Percentiles rank a stretch among this genome's conserved stretches.
Evolutionary conservation across 2,113 vertebrate species (phyloP).

Genomic region (Bubo bubo): DNA sequence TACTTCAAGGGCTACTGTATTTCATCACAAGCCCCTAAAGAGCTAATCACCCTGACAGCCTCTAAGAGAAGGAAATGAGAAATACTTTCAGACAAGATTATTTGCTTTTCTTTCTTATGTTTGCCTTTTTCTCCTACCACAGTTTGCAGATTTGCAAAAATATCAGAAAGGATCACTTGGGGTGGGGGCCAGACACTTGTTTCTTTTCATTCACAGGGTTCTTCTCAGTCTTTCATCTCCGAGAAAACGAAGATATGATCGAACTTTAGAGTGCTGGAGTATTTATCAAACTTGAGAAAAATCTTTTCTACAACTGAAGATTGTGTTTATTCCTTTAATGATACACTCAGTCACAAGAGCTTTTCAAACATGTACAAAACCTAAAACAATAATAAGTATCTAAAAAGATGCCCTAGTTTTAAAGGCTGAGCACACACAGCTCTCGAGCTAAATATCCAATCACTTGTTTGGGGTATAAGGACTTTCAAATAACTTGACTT

Average conservation of each 20-base stretch:
- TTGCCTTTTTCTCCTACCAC: not conserved
- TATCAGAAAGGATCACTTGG: not conserved
- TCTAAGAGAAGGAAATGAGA: not conserved
- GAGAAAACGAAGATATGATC: not conserved
- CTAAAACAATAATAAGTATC: not conserved
- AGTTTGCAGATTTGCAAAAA: not conserved
- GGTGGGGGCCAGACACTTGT: not conserved
- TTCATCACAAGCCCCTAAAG: not conserved
- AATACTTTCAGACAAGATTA: not conserved
- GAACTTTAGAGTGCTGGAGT: not conserved
- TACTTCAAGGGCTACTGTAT: not conserved
- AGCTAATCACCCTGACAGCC: not conserved
- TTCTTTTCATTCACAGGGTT: not conserved
- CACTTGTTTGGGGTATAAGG: not conserved
- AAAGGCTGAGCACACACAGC: not conserved
- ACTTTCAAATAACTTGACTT: not conserved
- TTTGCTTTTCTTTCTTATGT: not conserved
- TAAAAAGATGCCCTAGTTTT: not conserved
- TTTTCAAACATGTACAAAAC: not conserved
- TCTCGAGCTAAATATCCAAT: not conserved
- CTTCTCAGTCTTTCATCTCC: not conserved
- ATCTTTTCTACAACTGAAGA: not conserved
- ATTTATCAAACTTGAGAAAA: not conserved
- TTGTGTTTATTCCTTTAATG: not conserved
- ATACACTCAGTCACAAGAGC: not conserved